These are phyloP conservation scores for Fragum fragum DNA, from an alignment of 2,888 invertebrate species.

Conservation along the genomic window DNA sequence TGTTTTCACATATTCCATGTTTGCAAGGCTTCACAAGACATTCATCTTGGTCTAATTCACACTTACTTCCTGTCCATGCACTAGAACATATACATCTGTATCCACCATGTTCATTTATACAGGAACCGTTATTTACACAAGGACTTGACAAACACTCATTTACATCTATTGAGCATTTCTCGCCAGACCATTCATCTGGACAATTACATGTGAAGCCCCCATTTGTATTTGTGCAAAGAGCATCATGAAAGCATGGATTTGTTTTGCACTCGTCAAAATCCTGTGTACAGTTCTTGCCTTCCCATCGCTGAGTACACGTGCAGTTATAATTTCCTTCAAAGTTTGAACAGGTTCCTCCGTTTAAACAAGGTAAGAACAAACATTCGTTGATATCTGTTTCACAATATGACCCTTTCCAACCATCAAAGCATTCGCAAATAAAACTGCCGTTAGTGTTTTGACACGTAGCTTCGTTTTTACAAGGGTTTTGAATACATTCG, in stretches of 20 bases:
- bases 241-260: neutral
- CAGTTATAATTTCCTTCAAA: neutral
- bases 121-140: neutral
- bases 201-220: neutral
- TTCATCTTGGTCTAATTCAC: constrained; percentile 5
- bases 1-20: neutral
- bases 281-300: neutral
- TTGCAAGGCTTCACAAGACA: neutral
- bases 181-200: neutral
- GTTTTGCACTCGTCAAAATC: neutral
- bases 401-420: neutral
- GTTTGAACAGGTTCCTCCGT: neutral
- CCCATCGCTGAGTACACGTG: neutral
- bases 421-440: neutral
- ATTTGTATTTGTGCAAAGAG: neutral
- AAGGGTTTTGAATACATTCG: neutral
- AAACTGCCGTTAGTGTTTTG: neutral
- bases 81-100: neutral
- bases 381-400: neutral
- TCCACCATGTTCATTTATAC: neutral
- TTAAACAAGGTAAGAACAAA: neutral
- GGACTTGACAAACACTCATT: neutral
- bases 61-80: neutral
- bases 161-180: neutral
- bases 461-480: neutral